These are phyloP conservation scores for Channa striata DNA, from an alignment of 2,797 vertebrate genomes.

Conservation along the genomic window DNA sequence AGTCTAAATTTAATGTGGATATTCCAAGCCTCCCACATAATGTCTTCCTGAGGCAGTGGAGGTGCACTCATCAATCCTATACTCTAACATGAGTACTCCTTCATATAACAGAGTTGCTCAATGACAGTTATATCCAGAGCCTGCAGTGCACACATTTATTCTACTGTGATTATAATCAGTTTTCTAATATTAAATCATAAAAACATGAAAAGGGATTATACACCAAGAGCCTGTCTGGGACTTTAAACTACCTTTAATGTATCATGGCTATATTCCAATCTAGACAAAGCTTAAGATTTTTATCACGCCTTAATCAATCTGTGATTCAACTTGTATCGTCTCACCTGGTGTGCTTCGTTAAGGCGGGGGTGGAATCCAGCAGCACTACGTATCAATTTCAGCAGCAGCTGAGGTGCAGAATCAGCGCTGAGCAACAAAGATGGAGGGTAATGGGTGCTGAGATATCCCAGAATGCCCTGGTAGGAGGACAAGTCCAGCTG, in stretches of 20 bases:
- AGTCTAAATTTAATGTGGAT: slow-evolving; percentile 44
- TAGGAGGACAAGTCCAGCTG: slow-evolving; percentile 92
- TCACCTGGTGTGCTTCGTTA: slow-evolving; percentile 85
- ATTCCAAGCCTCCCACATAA: slow-evolving; percentile 39
- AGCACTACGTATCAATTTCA: slow-evolving; percentile 90
- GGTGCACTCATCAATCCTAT: slow-evolving; percentile 8
- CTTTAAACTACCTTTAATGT: neutral
- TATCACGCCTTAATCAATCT: neutral
- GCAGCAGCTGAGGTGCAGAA: slow-evolving; percentile 85
- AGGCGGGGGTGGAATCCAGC: slow-evolving; percentile 88
- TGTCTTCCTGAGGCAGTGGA: slow-evolving; percentile 18
- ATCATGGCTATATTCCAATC: neutral
- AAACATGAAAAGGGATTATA: neutral
- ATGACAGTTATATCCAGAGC: neutral
- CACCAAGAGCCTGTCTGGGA: neutral
- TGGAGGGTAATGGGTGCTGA: slow-evolving; percentile 93
- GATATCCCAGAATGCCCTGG: slow-evolving; percentile 90
- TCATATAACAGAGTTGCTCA: neutral
- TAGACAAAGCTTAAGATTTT: neutral
- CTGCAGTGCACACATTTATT: neutral
- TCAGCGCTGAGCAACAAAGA: slow-evolving; percentile 88
- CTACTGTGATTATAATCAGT: neutral
- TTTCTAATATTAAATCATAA: neutral
- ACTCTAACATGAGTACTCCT: neutral
- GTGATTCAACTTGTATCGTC: slow-evolving; percentile 18